phyloP scores from a whole-genome alignment of 2,797 vertebrate species.

The Myripristis murdjan region DNA sequence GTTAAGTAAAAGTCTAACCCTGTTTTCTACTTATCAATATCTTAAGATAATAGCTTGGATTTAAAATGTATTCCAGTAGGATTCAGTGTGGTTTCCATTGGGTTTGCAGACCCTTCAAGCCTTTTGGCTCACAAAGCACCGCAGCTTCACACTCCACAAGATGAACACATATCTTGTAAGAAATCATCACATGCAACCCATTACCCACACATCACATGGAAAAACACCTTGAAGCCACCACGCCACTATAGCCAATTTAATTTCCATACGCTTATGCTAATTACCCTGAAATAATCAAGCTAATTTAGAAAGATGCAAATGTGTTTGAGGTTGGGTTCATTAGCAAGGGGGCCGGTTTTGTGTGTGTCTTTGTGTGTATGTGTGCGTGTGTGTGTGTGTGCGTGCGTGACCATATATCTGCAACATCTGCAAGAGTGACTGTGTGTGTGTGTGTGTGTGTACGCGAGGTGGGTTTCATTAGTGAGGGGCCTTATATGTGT shows the following conservation, averaged over 20 bases:
- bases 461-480: conserved; percentile 64
- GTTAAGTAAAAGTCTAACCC: conserved; percentile 4
- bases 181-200: conserved; percentile 71
- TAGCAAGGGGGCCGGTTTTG: conserved; percentile 70
- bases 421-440: conserved; percentile 4
- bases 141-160: conserved; percentile 29
- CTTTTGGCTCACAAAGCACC: conserved; percentile 39
- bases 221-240: conserved; percentile 81
- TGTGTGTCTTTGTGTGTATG: too few species aligned
- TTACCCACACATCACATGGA: conserved; percentile 71
- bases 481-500: conserved; percentile 63
- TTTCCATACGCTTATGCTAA: conserved; percentile 87
- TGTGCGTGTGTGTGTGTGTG: conserved; percentile 34
- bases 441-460: conserved; percentile 14
- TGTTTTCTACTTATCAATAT: conserved; percentile 38
- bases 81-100: conserved; percentile 45
- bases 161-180: conserved; percentile 52
- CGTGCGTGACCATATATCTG: conserved; percentile 15
- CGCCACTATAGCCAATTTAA: conserved; percentile 80
- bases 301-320: conserved; percentile 87
- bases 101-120: conserved; percentile 43
- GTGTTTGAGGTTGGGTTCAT: conserved; percentile 81
- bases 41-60: conserved; percentile 8
- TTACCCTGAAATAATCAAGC: conserved; percentile 85
- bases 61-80: too few species aligned